Conservation (phyloP, 2,113 vertebrate species). For the Lepus americanus region DNA sequence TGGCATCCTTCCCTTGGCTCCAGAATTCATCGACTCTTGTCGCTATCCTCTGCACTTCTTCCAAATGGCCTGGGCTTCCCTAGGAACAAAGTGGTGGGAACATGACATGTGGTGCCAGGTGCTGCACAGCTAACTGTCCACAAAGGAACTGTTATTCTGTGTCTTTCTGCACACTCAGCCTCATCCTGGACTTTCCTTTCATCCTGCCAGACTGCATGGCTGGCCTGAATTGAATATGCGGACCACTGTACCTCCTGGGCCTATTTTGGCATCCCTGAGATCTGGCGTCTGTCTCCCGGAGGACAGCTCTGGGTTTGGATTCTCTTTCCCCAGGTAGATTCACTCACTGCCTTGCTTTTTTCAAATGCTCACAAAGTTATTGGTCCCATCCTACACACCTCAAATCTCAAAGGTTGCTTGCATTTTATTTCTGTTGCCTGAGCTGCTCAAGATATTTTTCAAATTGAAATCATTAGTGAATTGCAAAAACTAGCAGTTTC, state of each 20-base stretch:
- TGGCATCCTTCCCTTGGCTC: neutral
- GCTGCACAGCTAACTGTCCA: conserved; percentile 54
- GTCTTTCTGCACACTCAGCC: conserved; percentile 56
- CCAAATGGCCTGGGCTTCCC: conserved; percentile 55
- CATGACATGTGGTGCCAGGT: conserved; percentile 49
- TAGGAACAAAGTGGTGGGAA: conserved; percentile 34
- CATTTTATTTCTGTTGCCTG: conserved; percentile 74
- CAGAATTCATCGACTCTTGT: conserved; percentile 15
- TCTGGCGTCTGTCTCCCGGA: conserved; percentile 31
- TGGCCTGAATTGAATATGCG: conserved; percentile 71
- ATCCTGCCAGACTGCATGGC: conserved; percentile 52
- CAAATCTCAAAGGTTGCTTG: conserved; percentile 64
- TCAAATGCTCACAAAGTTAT: conserved; percentile 60
- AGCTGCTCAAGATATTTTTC: conserved; percentile 59
- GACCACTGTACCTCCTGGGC: neutral
- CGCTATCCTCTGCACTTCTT: conserved; percentile 47
- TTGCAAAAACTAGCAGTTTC: conserved; percentile 50
- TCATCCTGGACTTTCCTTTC: conserved; percentile 57
- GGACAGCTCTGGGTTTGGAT: conserved; percentile 56
- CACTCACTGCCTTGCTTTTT: conserved; percentile 25
- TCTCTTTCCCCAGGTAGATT: conserved; percentile 58
- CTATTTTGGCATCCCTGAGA: neutral
- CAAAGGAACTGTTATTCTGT: conserved; percentile 33
- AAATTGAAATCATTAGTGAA: conserved; percentile 70
- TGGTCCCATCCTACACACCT: conserved; percentile 50